Percentiles rank a stretch among this genome's conserved stretches.
phyloP scores from a whole-genome alignment of 2,888 invertebrate genomes.

The Drosophila tanythrix region DNA sequence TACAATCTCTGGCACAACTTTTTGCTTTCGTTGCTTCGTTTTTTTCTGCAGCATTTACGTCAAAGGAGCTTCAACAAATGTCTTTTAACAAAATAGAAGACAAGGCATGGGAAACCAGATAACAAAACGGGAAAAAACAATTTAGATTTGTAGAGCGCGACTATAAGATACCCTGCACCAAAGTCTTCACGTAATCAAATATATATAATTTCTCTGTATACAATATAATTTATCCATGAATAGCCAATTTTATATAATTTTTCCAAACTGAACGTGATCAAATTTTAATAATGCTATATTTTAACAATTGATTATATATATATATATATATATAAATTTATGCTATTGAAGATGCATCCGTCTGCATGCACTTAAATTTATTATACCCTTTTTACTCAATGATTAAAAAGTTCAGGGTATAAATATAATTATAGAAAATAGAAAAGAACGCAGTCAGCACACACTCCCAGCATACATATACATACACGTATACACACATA shows the following conservation, averaged over 20 bases:
- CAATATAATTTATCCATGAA: neutral
- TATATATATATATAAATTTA: neutral
- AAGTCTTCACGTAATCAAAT: neutral
- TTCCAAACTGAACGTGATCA: neutral
- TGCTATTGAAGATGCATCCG: neutral
- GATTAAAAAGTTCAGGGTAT: neutral
- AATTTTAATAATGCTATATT: neutral
- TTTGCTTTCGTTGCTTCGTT: slow-evolving; percentile 4
- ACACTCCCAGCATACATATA: neutral
- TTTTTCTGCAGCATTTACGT: slow-evolving; percentile 6
- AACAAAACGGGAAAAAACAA: neutral
- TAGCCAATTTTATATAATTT: neutral
- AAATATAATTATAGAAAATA: neutral
- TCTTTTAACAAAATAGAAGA: neutral
- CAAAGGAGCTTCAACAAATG: slow-evolving; percentile 7
- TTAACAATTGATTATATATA: neutral
- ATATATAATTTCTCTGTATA: neutral
- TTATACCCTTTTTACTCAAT: neutral
- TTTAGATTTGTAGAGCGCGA: neutral
- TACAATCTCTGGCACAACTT: slow-evolving; percentile 7
- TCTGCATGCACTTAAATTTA: neutral
- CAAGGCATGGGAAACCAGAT: neutral
- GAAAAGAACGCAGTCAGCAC: neutral
- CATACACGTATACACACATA: neutral
- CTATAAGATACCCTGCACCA: neutral